These are phyloP conservation scores for Onychostruthus taczanowskii DNA, from an alignment of 2,113 vertebrate genomes.

Conservation along the genomic window DNA sequence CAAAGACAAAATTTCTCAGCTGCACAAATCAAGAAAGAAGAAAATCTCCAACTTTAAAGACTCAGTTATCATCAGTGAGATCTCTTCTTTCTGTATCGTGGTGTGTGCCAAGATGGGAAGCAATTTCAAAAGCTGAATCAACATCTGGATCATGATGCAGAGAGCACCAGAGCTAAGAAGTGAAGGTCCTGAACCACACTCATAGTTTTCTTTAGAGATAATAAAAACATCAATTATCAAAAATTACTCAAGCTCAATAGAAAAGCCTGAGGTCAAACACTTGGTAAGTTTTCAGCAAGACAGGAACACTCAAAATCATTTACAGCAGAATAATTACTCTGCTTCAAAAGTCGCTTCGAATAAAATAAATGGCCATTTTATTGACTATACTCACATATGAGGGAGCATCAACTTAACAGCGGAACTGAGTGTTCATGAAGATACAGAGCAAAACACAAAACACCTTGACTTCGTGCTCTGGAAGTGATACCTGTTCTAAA, in stretches of 20 bases:
- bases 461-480: background rate
- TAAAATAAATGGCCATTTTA: slow-evolving; percentile 34
- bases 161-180: background rate
- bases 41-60: background rate
- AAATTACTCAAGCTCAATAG: background rate
- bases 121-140: slow-evolving; percentile 31
- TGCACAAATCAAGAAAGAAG: background rate
- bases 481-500: background rate
- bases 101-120: background rate
- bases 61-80: background rate
- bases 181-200: background rate
- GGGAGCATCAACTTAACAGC: background rate
- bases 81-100: background rate
- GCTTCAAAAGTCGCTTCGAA: slow-evolving; percentile 21
- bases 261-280: slow-evolving; percentile 25
- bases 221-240: slow-evolving; percentile 18
- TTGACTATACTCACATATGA: background rate
- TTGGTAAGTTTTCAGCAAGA: background rate
- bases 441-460: background rate
- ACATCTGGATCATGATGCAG: slow-evolving; percentile 38
- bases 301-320: background rate
- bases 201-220: background rate
- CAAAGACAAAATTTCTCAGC: background rate
- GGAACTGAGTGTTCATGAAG: background rate
- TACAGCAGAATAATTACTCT: background rate